These are phyloP conservation scores for Mesitornis unicolor DNA, from an alignment of 2,113 vertebrate species.

Conservation along the genomic window DNA sequence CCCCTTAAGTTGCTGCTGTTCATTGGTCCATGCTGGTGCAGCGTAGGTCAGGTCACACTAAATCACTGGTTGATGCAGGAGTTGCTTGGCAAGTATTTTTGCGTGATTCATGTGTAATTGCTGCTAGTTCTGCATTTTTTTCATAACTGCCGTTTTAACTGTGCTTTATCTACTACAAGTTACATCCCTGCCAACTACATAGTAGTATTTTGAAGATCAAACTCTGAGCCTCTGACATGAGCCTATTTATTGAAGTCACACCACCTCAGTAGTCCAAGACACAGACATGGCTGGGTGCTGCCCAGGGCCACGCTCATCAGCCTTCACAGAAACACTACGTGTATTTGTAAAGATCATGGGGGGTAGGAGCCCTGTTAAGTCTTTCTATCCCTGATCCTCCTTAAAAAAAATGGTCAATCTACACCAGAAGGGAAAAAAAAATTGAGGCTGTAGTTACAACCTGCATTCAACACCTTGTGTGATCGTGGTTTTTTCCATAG, in stretches of 20 bases:
- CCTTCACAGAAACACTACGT: rapidly evolving
- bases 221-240: background rate
- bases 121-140: background rate
- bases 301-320: rapidly evolving
- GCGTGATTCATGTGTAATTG: background rate
- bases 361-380: background rate
- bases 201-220: background rate
- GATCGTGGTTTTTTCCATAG: background rate
- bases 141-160: background rate
- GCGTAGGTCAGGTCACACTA: background rate
- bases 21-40: background rate
- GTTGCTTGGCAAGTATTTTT: background rate
- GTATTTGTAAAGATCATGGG: background rate
- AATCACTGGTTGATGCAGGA: background rate
- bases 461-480: background rate
- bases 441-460: background rate
- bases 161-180: background rate
- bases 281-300: rapidly evolving
- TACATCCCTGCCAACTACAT: background rate
- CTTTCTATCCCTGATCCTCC: background rate
- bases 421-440: background rate
- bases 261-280: background rate
- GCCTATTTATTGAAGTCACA: background rate
- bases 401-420: background rate
- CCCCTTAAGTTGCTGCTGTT: background rate